These are phyloP conservation scores for Eumerus sabulonum DNA, from an alignment of 2,888 invertebrate species.

Conservation along the genomic window DNA sequence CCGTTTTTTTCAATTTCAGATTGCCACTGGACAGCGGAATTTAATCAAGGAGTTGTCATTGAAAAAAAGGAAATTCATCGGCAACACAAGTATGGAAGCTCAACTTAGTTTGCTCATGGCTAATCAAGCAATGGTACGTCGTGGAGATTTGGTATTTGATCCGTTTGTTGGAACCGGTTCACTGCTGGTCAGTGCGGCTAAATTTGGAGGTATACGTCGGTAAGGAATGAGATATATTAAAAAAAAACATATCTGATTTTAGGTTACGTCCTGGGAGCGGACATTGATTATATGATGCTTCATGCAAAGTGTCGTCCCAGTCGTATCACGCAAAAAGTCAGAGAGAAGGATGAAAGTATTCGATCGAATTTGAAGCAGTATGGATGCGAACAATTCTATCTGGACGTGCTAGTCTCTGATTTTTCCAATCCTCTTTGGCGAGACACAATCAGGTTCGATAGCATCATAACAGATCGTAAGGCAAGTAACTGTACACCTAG, in stretches of 20 bases:
- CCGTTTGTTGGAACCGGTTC: constrained; percentile 93
- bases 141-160: constrained; percentile 90
- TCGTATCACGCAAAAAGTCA: constrained; percentile 87
- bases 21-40: constrained; percentile 91
- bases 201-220: constrained; percentile 85
- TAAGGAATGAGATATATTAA: no score
- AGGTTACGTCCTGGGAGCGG: constrained; percentile 89
- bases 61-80: constrained; percentile 95
- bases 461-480: constrained; percentile 97
- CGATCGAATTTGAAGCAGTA: constrained; percentile 94
- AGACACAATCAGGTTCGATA: constrained; percentile 87
- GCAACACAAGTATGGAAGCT: constrained; percentile 99
- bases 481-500: constrained; percentile 65
- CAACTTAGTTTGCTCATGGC: constrained; percentile 96
- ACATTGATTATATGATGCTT: constrained; percentile 96
- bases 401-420: constrained; percentile 95
- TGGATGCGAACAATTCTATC: constrained; percentile 85
- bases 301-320: constrained; percentile 92
- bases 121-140: constrained; percentile 90
- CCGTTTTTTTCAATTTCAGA: constrained; percentile 79
- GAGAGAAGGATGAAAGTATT: constrained; percentile 92
- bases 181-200: constrained; percentile 91
- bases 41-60: constrained; percentile 89
- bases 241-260: background rate
- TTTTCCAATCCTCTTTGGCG: constrained; percentile 91